Conservation (phyloP, 2,888 invertebrate species). For the Callosobruchus maculatus region DNA sequence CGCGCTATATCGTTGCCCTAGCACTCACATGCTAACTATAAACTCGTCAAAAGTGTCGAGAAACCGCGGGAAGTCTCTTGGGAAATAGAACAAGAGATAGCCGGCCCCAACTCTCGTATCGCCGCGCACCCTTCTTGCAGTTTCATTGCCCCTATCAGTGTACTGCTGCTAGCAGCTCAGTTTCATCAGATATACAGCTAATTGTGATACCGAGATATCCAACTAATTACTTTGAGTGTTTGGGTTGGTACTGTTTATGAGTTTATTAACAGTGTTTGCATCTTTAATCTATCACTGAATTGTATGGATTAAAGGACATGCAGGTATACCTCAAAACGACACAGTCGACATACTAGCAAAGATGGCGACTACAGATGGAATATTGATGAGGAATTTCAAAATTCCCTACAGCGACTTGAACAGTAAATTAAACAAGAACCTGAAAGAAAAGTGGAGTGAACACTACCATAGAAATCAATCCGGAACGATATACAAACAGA, state of each 20-base stretch:
- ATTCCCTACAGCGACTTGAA: too few species aligned
- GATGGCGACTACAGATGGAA: too few species aligned
- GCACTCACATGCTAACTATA: slow-evolving; percentile 31
- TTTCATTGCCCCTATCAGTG: neutral
- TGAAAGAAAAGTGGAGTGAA: too few species aligned
- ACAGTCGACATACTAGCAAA: too few species aligned
- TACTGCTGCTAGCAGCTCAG: neutral
- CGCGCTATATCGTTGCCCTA: slow-evolving; percentile 28
- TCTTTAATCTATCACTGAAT: neutral
- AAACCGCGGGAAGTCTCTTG: neutral
- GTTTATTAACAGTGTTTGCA: neutral
- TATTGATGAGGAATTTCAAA: too few species aligned
- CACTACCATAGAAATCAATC: too few species aligned
- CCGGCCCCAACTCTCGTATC: neutral
- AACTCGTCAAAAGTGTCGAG: neutral
- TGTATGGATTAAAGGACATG: too few species aligned
- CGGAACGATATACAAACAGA: too few species aligned
- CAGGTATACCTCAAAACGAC: too few species aligned
- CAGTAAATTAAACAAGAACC: too few species aligned
- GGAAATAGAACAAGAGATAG: neutral
- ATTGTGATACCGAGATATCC: neutral
- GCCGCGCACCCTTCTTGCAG: too few species aligned
- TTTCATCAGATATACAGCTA: neutral
- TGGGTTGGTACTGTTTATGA: neutral
- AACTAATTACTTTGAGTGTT: neutral